Percentiles rank a stretch among this genome's conserved stretches.
Evolutionary conservation across 2,113 vertebrate genomes (phyloP).

Genomic region (Syrmaticus mikado): DNA sequence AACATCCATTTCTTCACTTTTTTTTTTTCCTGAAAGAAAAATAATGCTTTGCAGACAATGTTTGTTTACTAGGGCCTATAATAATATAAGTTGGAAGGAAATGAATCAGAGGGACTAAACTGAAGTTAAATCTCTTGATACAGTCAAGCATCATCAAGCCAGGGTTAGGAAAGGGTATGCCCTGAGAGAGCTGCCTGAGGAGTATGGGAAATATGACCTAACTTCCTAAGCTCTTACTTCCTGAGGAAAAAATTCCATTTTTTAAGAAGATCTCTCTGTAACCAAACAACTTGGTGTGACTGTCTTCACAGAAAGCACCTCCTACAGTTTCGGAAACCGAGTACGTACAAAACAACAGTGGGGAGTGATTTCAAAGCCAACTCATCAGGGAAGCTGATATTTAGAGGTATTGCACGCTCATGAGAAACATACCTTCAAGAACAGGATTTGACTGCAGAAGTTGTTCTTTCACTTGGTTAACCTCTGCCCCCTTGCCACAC

Average conservation of each 20-base stretch:
- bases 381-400: background rate
- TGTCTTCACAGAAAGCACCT: background rate
- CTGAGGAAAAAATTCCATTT: background rate
- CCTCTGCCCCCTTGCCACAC: conserved; percentile 97
- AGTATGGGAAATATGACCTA: conserved; percentile 17
- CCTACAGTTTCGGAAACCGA: background rate
- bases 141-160: background rate
- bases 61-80: conserved; percentile 28
- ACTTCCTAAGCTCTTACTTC: background rate
- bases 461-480: conserved; percentile 99
- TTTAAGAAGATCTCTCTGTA: background rate
- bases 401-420: background rate
- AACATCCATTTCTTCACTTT: background rate
- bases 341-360: background rate
- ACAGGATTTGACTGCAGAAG: conserved; percentile 98
- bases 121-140: conserved; percentile 24
- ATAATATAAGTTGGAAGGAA: conserved; percentile 35
- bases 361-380: background rate
- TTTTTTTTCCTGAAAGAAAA: background rate
- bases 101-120: conserved; percentile 10
- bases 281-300: background rate
- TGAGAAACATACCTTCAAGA: conserved; percentile 89
- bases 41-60: conserved; percentile 13
- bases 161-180: background rate
- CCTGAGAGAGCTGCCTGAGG: background rate